A percentile compares a stretch with the other conserved stretches of the same genome.
phyloP scores from a whole-genome alignment of 2,888 invertebrate species.

The Troides aeacus region DNA sequence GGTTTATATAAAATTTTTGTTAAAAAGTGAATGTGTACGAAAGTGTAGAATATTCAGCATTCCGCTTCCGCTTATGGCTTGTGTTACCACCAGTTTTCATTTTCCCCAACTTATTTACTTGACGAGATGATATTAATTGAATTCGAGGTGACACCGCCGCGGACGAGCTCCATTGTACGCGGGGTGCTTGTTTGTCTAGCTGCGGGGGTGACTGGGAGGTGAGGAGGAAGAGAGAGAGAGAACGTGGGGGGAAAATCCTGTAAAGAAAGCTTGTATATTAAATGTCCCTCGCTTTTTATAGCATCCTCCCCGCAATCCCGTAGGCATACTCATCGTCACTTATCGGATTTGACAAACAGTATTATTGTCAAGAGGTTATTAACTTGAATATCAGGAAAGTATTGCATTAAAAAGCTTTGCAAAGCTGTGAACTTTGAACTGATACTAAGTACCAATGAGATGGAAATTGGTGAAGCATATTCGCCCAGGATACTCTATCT shows the following conservation, averaged over 20 bases:
- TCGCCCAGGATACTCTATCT: too few species aligned
- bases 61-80: constrained; percentile 30
- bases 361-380: too few species aligned
- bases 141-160: constrained; percentile 45
- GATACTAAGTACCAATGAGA: too few species aligned
- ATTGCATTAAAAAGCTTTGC: too few species aligned
- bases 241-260: neutral
- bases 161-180: constrained; percentile 30
- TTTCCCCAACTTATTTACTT: constrained; percentile 60
- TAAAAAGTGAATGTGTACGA: too few species aligned
- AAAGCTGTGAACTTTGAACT: too few species aligned
- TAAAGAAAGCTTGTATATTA: constrained; percentile 7
- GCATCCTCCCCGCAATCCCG: neutral
- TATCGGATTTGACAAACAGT: too few species aligned
- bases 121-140: constrained; percentile 65
- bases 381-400: too few species aligned
- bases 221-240: neutral
- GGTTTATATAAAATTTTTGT: too few species aligned
- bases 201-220: neutral
- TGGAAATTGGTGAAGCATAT: too few species aligned
- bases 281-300: constrained; percentile 1
- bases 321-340: neutral
- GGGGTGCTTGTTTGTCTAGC: constrained; percentile 19
- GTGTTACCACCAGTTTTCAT: constrained; percentile 43
- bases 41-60: neutral